Base-by-base conservation (phyloP, 2,888 invertebrate genomes). In the Exocentrus adspersus region DNA sequence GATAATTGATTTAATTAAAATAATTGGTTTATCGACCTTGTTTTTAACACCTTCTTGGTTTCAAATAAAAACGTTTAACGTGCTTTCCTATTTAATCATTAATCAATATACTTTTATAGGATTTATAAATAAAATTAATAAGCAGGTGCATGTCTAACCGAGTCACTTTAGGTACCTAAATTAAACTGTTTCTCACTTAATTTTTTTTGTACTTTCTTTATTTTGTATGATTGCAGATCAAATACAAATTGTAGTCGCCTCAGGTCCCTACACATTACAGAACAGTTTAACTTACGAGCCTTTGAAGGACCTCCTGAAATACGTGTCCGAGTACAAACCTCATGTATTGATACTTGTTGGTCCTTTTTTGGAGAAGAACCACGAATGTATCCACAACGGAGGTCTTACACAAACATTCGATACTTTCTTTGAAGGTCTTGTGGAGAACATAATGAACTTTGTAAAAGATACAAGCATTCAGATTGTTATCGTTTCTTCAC, bases 261-360 rank as follows among this genome's bases (percentile, higher is more conserved):
- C 92, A 19, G 97, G 96, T 0, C 97, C 97, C 0, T 97, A 90
- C 78, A 93, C 95, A 0, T 86, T 91, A 2, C 86, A 87, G 1
- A 91, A 92, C 75, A 92, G 92, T 79, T 80, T 95, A 60, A 82
- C 86, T 0, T 96, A 92, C 78, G 92, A 94, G 75, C 95, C 95
- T 0, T 82, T 97, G 32, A 88, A 89, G 73, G 94, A 95, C 76
- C 84, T 97, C 17, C 82, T 95, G 7, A 78, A 76, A 12, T 88
- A 90, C 75, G 87, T 94, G 0, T 83, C 82, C 60, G 84, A 87
- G 10, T 85, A 90, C 68, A 86, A 87, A 72, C 97, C 97, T 0
- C 90, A 97, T 79, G 83, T 95, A 16, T 86, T 93, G 37, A 87
- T 97, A 66, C 83, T 97, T 74, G 87, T 91, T 9, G 97, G 97